Conservation (phyloP, 2,113 vertebrate genomes). For the Lophura nycthemera region DNA sequence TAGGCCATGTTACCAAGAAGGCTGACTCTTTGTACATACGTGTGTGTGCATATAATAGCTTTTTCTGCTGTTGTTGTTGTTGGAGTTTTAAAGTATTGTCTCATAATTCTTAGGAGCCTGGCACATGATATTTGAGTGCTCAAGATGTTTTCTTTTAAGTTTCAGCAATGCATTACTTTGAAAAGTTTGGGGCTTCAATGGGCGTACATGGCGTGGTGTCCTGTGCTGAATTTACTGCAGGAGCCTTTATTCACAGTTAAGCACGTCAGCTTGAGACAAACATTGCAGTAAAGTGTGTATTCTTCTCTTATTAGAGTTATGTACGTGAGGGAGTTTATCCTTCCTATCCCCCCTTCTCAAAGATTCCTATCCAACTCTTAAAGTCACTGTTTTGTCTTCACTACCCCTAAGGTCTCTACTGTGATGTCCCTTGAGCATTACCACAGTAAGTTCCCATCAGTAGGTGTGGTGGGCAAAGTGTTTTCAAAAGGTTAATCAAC, state of each 20-base stretch:
- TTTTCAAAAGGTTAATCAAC: constrained; percentile 64
- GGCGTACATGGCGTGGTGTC: background rate
- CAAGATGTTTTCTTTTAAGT: background rate
- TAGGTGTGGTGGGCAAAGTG: constrained; percentile 61
- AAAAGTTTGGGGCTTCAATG: background rate
- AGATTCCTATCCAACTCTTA: background rate
- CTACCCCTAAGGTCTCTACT: background rate
- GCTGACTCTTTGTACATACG: background rate
- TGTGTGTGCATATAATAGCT: background rate
- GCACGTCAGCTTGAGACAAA: background rate
- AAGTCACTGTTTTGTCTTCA: background rate
- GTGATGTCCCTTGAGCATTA: background rate
- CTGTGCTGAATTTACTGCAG: background rate
- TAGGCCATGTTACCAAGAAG: background rate
- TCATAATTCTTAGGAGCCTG: background rate
- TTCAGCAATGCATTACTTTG: background rate
- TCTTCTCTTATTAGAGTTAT: background rate
- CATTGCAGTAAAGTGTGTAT: background rate
- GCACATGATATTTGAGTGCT: background rate
- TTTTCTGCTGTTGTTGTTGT: background rate
- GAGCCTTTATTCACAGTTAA: background rate
- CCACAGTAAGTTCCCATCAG: constrained; percentile 40
- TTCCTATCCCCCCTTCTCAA: background rate
- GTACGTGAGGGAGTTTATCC: background rate
- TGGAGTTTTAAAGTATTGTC: background rate